Conservation (phyloP, 37 sponge, comb jelly and placozoan genomes). For the Corticium candelabrum region DNA sequence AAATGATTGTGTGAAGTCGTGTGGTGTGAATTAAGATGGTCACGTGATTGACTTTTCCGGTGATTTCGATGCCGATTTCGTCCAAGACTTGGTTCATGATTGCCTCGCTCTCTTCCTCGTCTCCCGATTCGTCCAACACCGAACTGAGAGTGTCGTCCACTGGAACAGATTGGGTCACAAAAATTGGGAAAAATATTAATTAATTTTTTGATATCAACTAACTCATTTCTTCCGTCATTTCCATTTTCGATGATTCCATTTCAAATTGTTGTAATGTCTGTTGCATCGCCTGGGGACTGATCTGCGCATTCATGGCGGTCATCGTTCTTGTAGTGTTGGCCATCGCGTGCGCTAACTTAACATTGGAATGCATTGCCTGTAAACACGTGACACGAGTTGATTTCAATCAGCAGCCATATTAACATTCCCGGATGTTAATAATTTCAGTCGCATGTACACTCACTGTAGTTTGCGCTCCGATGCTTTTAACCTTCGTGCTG, state of each 20-base stretch:
- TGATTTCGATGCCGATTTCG: constrained; percentile 96
- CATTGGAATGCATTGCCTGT: constrained; percentile 17
- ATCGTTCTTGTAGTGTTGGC: no score
- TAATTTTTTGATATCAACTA: constrained; percentile 9
- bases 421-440: background rate
- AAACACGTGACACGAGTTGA: no score
- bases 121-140: constrained; percentile 77
- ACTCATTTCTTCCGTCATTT: constrained; percentile 94
- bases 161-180: constrained; percentile 3
- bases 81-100: constrained; percentile 88
- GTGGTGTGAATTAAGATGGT: background rate
- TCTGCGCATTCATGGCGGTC: constrained; percentile 75
- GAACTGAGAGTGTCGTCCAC: constrained; percentile 93
- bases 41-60: constrained; percentile 50
- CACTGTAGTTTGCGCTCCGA: constrained; percentile 74
- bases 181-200: background rate
- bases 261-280: constrained; percentile 87
- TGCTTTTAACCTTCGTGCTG: constrained; percentile 69
- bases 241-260: constrained; percentile 91
- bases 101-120: constrained; percentile 88
- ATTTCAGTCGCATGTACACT: background rate
- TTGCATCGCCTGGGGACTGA: constrained; percentile 73
- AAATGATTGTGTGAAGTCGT: background rate
- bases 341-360: constrained; percentile 27
- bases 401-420: no score